A percentile compares a stretch with the other conserved stretches of the same genome.
Conservation (phyloP, 2,888 invertebrate species). For the Leptarthrus brevirostris region DNA sequence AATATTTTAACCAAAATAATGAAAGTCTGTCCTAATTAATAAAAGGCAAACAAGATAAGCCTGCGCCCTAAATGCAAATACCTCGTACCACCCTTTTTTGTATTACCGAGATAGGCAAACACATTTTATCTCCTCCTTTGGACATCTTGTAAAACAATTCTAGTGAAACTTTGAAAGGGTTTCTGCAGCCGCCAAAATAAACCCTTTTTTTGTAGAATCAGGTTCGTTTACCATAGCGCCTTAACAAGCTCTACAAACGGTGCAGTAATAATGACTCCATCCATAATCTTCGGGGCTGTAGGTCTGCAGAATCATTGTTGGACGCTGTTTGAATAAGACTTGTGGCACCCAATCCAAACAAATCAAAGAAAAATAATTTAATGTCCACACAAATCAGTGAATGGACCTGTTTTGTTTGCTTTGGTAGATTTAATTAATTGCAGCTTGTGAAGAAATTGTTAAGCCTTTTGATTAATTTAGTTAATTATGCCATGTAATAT, state of each 20-base stretch:
- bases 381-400: constrained; percentile 39
- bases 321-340: constrained; percentile 36
- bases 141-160: constrained; percentile 24
- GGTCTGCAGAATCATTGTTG: constrained; percentile 37
- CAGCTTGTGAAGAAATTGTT: no score
- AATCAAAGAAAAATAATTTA: constrained; percentile 43
- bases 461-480: no score
- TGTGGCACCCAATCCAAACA: constrained; percentile 31
- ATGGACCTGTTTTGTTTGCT: neutral
- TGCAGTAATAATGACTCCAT: constrained; percentile 37
- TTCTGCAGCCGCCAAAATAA: neutral
- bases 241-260: neutral
- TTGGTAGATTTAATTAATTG: no score
- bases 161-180: neutral
- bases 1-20: no score
- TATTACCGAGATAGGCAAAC: constrained; percentile 13
- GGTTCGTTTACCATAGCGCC: neutral
- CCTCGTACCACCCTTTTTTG: neutral
- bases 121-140: constrained; percentile 19
- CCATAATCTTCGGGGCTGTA: constrained; percentile 15
- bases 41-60: neutral
- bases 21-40: neutral
- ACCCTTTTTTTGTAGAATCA: neutral
- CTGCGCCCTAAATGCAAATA: constrained; percentile 11
- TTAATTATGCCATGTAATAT: no score